Evolutionary conservation across 2,888 invertebrate species (phyloP), one percentile per base, ranked within the genome.

Genomic region (Mimachlamys varia): DNA sequence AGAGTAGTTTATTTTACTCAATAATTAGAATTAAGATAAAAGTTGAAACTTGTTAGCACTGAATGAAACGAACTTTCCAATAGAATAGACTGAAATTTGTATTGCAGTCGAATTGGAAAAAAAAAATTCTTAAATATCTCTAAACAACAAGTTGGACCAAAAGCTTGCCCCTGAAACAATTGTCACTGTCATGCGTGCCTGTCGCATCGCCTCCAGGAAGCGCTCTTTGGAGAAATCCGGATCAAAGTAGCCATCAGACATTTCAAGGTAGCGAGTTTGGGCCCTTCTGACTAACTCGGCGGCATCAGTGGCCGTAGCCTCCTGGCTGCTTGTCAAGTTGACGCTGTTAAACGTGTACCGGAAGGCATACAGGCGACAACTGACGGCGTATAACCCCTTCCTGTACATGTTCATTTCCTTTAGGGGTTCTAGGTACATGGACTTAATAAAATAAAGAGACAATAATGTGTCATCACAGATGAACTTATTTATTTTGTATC

Each of bases 381-480:
- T 93, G 0, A 94, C 95, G 5, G 94, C 93, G 88, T 94, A 95
- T 15, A 95, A 90, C 0, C 95, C 94, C 22, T 94, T 92, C 44
- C 93, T 90, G 93, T 95, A 95, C 94, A 95, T 95, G 90, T 94
- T 93, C 55, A 93, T 93, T 22, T 95, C 94, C 15, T 94, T 91
- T 1, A 95, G 90, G 1, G 95, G 94, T 50, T 93, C 88, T 13
- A 95, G 92, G 89, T 92, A 92, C 1, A 95, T 93, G 33, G 92
- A 93, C 95, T 95, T 92, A 4, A 22, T 76, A 33, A 33, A 76
- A n/a, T n/a, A n/a, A 2, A 76, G 22, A 33, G 10, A 76, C 0
- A 76, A 33, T 22, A 76, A 19, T 53, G 53, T 53, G 13, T 17
- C 15, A 44, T 44, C 44, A 44, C n/a, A n/a, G n/a, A n/a, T n/a